These are phyloP conservation scores for Phragmatobia fuliginosa DNA, from an alignment of 2,888 invertebrate genomes.

Conservation along the genomic window DNA sequence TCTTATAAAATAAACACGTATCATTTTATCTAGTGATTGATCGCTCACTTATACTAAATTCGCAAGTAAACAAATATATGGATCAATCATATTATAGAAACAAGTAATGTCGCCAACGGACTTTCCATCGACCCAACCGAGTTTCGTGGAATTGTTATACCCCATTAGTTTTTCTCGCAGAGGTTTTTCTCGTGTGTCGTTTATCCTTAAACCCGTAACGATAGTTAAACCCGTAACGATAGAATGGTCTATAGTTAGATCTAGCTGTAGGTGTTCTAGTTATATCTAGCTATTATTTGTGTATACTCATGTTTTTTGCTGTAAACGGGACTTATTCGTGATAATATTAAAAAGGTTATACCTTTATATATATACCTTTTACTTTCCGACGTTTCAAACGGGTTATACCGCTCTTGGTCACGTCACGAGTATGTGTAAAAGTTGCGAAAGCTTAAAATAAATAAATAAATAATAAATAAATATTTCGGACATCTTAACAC, in stretches of 20 bases:
- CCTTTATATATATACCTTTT: too few species aligned
- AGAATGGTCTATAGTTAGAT: not conserved
- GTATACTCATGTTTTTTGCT: too few species aligned
- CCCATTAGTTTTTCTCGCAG: not conserved
- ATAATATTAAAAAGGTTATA: too few species aligned
- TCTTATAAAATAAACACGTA: not conserved
- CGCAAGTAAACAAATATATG: not conserved
- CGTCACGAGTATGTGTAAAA: too few species aligned
- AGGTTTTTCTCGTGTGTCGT: not conserved
- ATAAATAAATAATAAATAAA: too few species aligned
- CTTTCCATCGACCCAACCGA: not conserved
- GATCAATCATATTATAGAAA: not conserved
- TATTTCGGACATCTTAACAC: too few species aligned
- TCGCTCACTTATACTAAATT: not conserved
- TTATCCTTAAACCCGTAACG: not conserved
- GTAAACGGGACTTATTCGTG: too few species aligned
- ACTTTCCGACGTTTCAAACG: too few species aligned
- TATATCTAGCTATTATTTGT: too few species aligned
- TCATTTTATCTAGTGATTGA: not conserved
- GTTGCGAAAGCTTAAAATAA: too few species aligned
- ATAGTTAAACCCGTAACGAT: not conserved
- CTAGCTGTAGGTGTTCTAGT: too few species aligned
- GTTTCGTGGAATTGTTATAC: not conserved
- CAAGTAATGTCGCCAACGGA: not conserved
- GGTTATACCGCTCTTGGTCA: too few species aligned